Evolutionary conservation across 2,888 invertebrate genomes (phyloP).

Genomic region (Brassicogethes aeneus): DNA sequence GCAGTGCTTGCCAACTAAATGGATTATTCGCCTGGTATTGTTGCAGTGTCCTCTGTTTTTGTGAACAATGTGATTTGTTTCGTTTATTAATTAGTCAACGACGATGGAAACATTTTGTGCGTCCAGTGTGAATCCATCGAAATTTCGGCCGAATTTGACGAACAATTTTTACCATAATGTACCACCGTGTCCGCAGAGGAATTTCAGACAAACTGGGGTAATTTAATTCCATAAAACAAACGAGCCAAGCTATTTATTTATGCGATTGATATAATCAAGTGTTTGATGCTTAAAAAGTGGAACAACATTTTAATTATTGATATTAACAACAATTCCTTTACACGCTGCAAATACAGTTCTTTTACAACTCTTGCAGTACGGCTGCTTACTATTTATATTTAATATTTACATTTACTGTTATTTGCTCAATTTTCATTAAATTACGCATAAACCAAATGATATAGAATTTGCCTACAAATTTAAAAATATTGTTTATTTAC

Average conservation of each 20-base stretch:
- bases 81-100: not conserved
- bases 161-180: slow-evolving; percentile 23
- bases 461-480: too few relatives aligned
- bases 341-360: too few relatives aligned
- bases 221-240: slow-evolving; percentile 7
- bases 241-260: not conserved
- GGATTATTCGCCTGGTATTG: too few relatives aligned
- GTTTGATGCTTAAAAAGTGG: not conserved
- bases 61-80: not conserved
- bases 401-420: too few relatives aligned
- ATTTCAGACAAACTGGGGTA: slow-evolving; percentile 23
- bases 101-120: slow-evolving; percentile 25
- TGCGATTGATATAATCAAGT: not conserved
- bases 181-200: slow-evolving; percentile 14
- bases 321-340: too few relatives aligned
- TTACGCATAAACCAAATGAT: too few relatives aligned
- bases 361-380: too few relatives aligned
- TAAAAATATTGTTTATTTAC: too few relatives aligned
- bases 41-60: too few relatives aligned
- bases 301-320: not conserved
- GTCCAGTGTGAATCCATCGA: slow-evolving; percentile 17
- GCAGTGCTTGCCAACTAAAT: too few relatives aligned
- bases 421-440: too few relatives aligned
- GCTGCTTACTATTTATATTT: too few relatives aligned
- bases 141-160: slow-evolving; percentile 21